A percentile compares a stretch with the other conserved stretches of the same genome.
These are phyloP conservation scores for Oreocharis arfaki DNA, from an alignment of 2,113 vertebrate species.

Conservation along the genomic window DNA sequence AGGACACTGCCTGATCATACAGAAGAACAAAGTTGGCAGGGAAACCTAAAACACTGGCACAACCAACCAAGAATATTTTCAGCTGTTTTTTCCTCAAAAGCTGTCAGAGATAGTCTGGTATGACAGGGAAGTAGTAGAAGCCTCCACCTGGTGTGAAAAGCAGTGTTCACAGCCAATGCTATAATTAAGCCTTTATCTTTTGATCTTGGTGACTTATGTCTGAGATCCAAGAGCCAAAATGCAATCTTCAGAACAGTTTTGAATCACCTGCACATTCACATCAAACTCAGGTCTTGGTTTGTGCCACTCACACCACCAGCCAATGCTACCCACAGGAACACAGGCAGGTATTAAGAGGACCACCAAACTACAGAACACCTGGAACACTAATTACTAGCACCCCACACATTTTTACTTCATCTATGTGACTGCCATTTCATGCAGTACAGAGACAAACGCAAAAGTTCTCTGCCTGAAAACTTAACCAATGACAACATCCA, in stretches of 20 bases:
- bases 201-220: not conserved
- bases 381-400: not conserved
- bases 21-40: not conserved
- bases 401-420: not conserved
- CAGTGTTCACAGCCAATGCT: not conserved
- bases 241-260: not conserved
- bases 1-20: not conserved
- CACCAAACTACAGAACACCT: not conserved
- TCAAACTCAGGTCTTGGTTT: not conserved
- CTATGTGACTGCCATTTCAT: not conserved
- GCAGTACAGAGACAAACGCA: fast-evolving
- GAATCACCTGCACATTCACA: not conserved
- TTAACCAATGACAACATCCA: not conserved
- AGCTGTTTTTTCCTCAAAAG: not conserved
- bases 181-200: not conserved
- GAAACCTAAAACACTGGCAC: not conserved
- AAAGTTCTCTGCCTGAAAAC: not conserved
- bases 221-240: not conserved
- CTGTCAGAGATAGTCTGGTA: not conserved
- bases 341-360: not conserved
- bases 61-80: not conserved
- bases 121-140: not conserved
- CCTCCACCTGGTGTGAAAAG: not conserved
- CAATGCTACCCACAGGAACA: not conserved
- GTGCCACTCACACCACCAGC: not conserved